These are phyloP conservation scores for Drosophila demipolita DNA, from an alignment of 2,888 invertebrate species.

Conservation along the genomic window DNA sequence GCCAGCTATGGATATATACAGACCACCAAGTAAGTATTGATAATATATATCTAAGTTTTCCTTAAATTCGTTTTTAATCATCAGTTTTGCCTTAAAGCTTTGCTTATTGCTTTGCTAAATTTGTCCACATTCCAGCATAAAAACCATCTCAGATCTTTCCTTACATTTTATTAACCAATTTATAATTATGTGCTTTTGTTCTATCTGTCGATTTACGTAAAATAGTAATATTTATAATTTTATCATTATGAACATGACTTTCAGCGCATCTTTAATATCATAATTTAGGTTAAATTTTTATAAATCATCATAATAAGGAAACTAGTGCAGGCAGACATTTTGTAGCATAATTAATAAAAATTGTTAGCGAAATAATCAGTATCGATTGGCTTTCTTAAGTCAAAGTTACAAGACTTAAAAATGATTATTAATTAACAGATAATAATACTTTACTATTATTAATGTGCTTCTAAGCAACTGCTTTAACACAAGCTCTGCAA, in stretches of 20 bases:
- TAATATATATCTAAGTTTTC: not conserved
- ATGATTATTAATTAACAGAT: not conserved
- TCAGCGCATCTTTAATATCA: not conserved
- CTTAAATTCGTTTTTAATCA: not conserved
- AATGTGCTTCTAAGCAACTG: conserved; percentile 21
- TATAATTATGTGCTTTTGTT: not conserved
- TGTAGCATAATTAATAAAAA: not conserved
- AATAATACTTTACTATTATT: not conserved
- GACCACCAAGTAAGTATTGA: conserved; percentile 91
- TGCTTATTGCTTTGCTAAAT: conserved; percentile 7
- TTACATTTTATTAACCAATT: not conserved
- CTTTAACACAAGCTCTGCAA: conserved; percentile 27
- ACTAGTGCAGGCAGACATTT: not conserved
- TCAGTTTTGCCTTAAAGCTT: conserved; percentile 21
- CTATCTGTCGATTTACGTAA: not conserved
- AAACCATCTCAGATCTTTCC: not conserved
- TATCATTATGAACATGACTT: not conserved
- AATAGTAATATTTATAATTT: too few species aligned
- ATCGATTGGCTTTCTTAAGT: not conserved
- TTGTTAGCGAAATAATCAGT: not conserved
- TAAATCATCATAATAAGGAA: not conserved
- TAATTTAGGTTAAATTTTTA: not conserved
- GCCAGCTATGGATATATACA: conserved; percentile 94
- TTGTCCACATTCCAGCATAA: not conserved
- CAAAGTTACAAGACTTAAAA: too few species aligned